These are phyloP conservation scores for Diplosoma virens DNA, from an alignment of 23 tunicate species.

Conservation along the genomic window DNA sequence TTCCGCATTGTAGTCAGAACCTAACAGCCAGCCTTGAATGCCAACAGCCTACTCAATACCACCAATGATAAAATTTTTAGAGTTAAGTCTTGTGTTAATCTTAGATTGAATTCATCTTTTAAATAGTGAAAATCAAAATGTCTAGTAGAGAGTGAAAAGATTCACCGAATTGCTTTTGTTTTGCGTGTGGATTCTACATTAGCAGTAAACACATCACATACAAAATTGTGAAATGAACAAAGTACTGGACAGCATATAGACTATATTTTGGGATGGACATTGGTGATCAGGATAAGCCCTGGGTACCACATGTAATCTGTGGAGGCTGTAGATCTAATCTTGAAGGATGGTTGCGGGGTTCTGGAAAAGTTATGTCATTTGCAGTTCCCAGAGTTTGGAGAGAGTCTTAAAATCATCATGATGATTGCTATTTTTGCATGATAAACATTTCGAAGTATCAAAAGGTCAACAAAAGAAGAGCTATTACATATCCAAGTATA, in stretches of 20 bases:
- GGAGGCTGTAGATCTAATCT: conserved; percentile 42
- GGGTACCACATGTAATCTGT: conserved; percentile 31
- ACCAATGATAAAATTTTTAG: too few species aligned
- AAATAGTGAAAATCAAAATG: too few species aligned
- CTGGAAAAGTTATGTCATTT: conserved; percentile 39
- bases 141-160: too few species aligned
- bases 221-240: conserved; percentile 26
- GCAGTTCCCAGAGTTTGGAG: conserved; percentile 28
- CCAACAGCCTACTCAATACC: too few species aligned
- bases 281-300: conserved; percentile 27
- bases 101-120: too few species aligned
- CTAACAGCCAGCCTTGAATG: too few species aligned
- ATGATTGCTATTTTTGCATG: conserved; percentile 37
- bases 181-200: conserved; percentile 13
- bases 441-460: conserved; percentile 23
- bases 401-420: neutral
- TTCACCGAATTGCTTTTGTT: conserved; percentile 16
- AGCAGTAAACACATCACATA: conserved; percentile 4
- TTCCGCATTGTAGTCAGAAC: too few species aligned
- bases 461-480: conserved; percentile 31
- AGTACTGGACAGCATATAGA: conserved; percentile 25
- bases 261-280: conserved; percentile 34
- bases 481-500: conserved; percentile 30
- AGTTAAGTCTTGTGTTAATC: too few species aligned
- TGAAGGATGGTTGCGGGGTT: conserved; percentile 27